Percentiles rank a stretch among this genome's conserved stretches.
Evolutionary conservation across 53 echinoderm and acorn worm genomes (phyloP).

Genomic region (Paracentrotus lividus): DNA sequence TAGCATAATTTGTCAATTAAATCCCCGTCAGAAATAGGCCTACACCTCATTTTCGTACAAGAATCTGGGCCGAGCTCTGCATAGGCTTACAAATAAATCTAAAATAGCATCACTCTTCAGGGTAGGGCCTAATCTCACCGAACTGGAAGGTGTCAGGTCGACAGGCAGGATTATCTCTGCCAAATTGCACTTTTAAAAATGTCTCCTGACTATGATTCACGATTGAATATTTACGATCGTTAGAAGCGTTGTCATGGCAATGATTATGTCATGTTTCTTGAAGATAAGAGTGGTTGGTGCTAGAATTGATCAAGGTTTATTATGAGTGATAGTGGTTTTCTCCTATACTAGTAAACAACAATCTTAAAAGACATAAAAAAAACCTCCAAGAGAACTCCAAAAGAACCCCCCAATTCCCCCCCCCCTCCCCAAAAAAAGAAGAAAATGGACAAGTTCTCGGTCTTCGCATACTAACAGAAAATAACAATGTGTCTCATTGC

Average conservation of each 20-base stretch:
- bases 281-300: slow-evolving; percentile 8
- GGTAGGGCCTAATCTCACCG: slow-evolving; percentile 35
- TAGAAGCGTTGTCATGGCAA: slow-evolving; percentile 31
- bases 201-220: slow-evolving; percentile 46
- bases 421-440: no score
- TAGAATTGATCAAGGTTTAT: neutral
- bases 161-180: slow-evolving; percentile 29
- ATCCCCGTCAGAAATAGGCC: slow-evolving; percentile 34
- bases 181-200: slow-evolving; percentile 49
- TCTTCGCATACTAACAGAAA: no score
- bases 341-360: neutral
- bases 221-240: slow-evolving; percentile 43
- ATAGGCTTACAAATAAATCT: slow-evolving; percentile 23
- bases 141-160: neutral
- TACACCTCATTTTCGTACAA: neutral
- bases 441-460: no score
- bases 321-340: slow-evolving; percentile 2
- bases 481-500: no score
- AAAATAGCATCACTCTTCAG: slow-evolving; percentile 35
- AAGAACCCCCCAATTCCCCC: no score
- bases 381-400: no score
- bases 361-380: neutral
- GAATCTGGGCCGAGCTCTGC: neutral
- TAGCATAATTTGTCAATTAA: neutral
- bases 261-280: slow-evolving; percentile 43